Conservation (phyloP, 37 sponge, comb jelly and placozoan species). For the Beroe ovata region DNA sequence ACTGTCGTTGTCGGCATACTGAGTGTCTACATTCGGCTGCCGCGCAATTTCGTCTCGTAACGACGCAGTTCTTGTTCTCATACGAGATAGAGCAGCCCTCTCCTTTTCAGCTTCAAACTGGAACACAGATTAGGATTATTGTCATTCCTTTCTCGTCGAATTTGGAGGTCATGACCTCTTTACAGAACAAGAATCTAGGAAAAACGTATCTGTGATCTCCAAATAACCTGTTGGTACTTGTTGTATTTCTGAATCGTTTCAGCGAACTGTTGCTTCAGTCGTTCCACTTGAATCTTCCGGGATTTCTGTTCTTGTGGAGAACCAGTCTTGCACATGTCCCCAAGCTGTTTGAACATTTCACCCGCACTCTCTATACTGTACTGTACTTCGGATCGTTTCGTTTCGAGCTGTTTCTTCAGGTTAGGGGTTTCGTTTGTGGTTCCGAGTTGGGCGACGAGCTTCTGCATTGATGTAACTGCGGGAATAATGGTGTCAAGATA, state of each 20-base stretch:
- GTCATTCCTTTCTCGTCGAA: too few species aligned
- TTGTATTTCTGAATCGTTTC: slow-evolving; percentile 39
- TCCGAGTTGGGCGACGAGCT: background rate
- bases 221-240: slow-evolving; percentile 46
- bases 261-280: slow-evolving; percentile 47
- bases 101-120: slow-evolving; percentile 58
- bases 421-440: slow-evolving; percentile 17
- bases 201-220: too few species aligned
- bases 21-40: slow-evolving; percentile 36
- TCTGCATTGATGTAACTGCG: slow-evolving; percentile 44
- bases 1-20: slow-evolving; percentile 55
- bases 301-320: slow-evolving; percentile 65
- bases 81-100: slow-evolving; percentile 35
- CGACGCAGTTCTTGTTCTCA: slow-evolving; percentile 61
- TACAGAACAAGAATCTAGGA: too few species aligned
- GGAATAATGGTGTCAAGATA: too few species aligned
- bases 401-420: slow-evolving; percentile 19
- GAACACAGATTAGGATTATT: too few species aligned
- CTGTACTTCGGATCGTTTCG: slow-evolving; percentile 20
- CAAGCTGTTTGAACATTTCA: slow-evolving; percentile 10
- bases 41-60: slow-evolving; percentile 21
- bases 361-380: slow-evolving; percentile 6
- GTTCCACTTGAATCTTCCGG: slow-evolving; percentile 45
- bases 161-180: too few species aligned
- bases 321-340: background rate